Base-by-base conservation (phyloP, 1,140 invertebrate genomes). In the Tetramorium parvispinum region DNA sequence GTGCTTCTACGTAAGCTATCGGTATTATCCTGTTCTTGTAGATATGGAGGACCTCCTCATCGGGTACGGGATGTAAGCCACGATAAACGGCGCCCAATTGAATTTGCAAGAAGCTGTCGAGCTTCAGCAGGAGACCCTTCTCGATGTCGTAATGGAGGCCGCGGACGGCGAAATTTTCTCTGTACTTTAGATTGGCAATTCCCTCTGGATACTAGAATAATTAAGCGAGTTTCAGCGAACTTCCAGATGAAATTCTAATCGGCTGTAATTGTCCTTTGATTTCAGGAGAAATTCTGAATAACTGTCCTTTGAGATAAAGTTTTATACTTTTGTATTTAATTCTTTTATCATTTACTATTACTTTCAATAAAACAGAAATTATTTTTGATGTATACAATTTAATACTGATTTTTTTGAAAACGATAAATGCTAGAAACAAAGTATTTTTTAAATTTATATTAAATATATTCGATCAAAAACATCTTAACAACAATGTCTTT, bases 81-180 rank as follows among this genome's bases (percentile, higher is more conserved):
- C 98, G 96, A 94, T 98, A 99, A n/a, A 99, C 98, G 49, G 98
- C 97, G 53, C 98, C 99, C 93, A 98, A 96, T 94, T 99, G 99
- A 90, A 99, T 98, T 96, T 99, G 98, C 88, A 99, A 96, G 95
- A 99, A 99, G 21, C 98, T 98, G 95, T 99, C 99, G 89, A 99
- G 96, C 95, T 99, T 99, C 89, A 99, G 96, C 18, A 99, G 95
- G n/a, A 99, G 94, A 46, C 99, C 98, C 95, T 99, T 98, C 94
- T 98, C 97, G 92, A 99, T 98, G 94, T 99, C 99, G 96, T 99
- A 99, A 95, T 99, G 99, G 8, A 99, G 96, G 77, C 99, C 98
- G 79, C 98, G 96, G 6, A 99, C 98, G 21, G 98, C 98, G 96
- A 99, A 99, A 87, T 97, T 96, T 37, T 98, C 97, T 93, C 97